Base-by-base conservation (phyloP, 1,140 invertebrate species). In the Scaptomyza pallida region DNA sequence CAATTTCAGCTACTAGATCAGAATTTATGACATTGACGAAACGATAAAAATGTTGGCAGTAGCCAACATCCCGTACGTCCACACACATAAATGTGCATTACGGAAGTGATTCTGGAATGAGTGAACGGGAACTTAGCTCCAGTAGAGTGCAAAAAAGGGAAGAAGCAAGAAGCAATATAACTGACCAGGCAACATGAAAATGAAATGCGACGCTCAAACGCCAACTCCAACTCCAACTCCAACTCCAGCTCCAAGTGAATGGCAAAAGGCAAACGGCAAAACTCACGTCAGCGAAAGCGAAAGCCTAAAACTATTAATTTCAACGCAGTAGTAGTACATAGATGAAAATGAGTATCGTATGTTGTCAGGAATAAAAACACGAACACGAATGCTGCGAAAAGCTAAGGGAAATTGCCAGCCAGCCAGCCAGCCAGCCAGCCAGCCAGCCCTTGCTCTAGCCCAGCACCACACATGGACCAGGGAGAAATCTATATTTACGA, bases 401-500 rank as follows among this genome's bases (percentile, higher is more conserved):
- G 6, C 48, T 35, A 48, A 30, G 57, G 35, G 30, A 50, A 10
- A 50, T 37, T 40, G 44, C 30, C 52, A 33, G 62, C 55, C 56
- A n/a, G n/a, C n/a, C n/a, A n/a, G n/a, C n/a, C n/a, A n/a, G n/a
- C n/a, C n/a, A n/a, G n/a, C n/a, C n/a, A n/a, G n/a, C n/a, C n/a
- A n/a, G n/a, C n/a, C n/a, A n/a, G n/a, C n/a, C n/a, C n/a, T n/a
- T n/a, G n/a, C n/a, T n/a, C n/a, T n/a, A n/a, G n/a, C n/a, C n/a
- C n/a, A n/a, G n/a, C n/a, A n/a, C n/a, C 63, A 54, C 69, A 44
- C 55, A 54, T 73, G 50, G 65, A 43, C 50, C 65, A 68, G 52
- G 72, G 83, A 88, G 82, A 90, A 90, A 90, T 90, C 89, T 90
- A 90, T 90, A 90, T 90, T 90, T 90, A 90, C 89, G 89, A 90